Evolutionary conservation across 2,797 vertebrate species (phyloP).

Genomic region (Hippopotamyrus pictus): DNA sequence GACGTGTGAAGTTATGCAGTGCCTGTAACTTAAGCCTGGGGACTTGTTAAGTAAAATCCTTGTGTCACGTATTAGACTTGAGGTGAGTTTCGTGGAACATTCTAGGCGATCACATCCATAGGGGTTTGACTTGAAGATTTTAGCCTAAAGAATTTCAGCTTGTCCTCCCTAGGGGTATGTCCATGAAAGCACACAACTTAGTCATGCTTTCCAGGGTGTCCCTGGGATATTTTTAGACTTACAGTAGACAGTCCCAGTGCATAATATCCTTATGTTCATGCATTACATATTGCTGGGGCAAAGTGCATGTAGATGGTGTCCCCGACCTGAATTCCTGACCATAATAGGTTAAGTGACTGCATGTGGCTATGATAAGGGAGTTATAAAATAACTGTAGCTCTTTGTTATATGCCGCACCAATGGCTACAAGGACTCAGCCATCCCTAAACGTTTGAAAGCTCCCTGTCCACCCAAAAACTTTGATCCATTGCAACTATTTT

Average conservation of each 20-base stretch:
- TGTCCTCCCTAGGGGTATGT: neutral
- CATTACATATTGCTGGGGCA: neutral
- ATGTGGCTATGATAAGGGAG: neutral
- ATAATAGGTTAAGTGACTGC: constrained; percentile 11
- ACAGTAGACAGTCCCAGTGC: neutral
- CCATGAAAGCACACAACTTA: neutral
- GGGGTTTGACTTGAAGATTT: neutral
- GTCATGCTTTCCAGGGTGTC: neutral
- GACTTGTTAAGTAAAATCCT: neutral
- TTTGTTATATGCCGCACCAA: neutral
- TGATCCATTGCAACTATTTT: neutral
- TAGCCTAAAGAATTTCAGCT: neutral
- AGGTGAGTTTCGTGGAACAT: neutral
- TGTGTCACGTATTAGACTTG: neutral
- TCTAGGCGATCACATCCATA: neutral
- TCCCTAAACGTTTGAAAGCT: neutral
- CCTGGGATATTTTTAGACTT: neutral
- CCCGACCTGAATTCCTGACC: neutral
- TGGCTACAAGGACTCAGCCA: neutral
- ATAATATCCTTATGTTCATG: neutral
- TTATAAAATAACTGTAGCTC: neutral
- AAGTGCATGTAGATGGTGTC: neutral
- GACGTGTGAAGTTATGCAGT: neutral
- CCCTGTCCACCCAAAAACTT: neutral
- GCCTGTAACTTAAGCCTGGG: neutral